Conservation (phyloP, 2,888 invertebrate genomes). For the Noctua janthe region DNA sequence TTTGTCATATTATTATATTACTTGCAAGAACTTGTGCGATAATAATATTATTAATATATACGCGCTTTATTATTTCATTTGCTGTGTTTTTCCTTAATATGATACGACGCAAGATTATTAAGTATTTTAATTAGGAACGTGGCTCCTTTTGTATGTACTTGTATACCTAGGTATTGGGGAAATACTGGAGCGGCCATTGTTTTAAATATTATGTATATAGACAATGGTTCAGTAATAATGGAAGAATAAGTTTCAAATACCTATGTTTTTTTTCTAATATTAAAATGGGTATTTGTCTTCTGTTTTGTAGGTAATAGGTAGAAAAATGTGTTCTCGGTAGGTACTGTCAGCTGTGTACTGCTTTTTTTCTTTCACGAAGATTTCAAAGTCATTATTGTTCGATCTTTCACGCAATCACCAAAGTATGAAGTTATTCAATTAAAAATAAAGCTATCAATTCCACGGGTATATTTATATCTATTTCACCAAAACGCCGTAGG, state of each 20-base stretch:
- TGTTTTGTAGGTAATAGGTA: background rate
- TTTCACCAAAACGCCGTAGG: conserved; percentile 13
- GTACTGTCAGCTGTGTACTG: background rate
- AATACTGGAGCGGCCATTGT: conserved; percentile 34
- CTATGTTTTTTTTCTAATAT: background rate
- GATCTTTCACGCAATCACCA: background rate
- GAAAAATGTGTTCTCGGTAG: too few relatives aligned
- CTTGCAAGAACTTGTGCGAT: conserved; percentile 52
- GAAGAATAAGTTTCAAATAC: background rate
- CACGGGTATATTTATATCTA: conserved; percentile 10
- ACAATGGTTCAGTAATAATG: conserved; percentile 22
- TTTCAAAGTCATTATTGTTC: background rate
- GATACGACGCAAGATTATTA: conserved; percentile 59
- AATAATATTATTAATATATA: conserved; percentile 40
- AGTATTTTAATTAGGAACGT: conserved; percentile 58
- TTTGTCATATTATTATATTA: conserved; percentile 19
- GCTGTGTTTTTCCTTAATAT: conserved; percentile 57
- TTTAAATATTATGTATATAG: conserved; percentile 16
- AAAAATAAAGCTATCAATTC: background rate
- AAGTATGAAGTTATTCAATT: conserved; percentile 3
- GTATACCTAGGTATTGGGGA: conserved; percentile 50
- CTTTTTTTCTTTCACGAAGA: too few relatives aligned
- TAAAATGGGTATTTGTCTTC: background rate
- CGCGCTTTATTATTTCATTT: conserved; percentile 32
- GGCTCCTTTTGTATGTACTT: conserved; percentile 43